Base-by-base conservation (phyloP, 2,113 vertebrate genomes). In the Ascaphus truei region DNA sequence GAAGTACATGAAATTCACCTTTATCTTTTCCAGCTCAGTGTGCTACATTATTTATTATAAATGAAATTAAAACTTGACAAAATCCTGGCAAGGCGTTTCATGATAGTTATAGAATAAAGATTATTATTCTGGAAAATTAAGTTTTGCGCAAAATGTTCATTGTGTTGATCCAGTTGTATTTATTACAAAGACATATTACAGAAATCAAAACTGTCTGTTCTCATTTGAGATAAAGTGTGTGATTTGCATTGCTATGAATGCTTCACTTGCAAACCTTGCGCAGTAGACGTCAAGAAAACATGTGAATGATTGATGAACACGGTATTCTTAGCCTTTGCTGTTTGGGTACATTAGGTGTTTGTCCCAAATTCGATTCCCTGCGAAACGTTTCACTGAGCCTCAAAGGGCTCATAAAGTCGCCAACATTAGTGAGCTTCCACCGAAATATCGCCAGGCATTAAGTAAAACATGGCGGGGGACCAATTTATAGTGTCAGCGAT, bases 51-150 rank as follows among this genome's bases (percentile, higher is more conserved):
- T 85, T 90, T 90, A 86, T 88, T 89, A 83, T 84, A 80, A 84
- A 75, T 76, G 80, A 91, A 91, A 92, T 92, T 92, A 92, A 90
- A 90, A 89, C 84, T 82, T 82, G 79, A 81, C 80, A 86, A 80
- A 89, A 88, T 79, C 83, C 85, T 75, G 81, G 76, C 22, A 60
- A 76, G 79, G 75, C 79, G 73, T 58, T 83, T 83, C 60, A 8
- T 81, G 85, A 77, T 79, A 79, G 85, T 77, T 80, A 79, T 80
- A 84, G 80, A 86, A 80, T 82, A 81, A 83, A 86, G 79, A 86
- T 82, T 90, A 84, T 82, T 88, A 85, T 86, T 80, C 76, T 72
- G 75, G 75, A 87, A 86, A 69, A 69, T 69, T 52, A 61, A 37
- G 57, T 60, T 69, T 61, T 61, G 15, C 26, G 51, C 25, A 27